phyloP scores from a whole-genome alignment of 2,888 invertebrate species.

The Ectropis crepuscularia region DNA sequence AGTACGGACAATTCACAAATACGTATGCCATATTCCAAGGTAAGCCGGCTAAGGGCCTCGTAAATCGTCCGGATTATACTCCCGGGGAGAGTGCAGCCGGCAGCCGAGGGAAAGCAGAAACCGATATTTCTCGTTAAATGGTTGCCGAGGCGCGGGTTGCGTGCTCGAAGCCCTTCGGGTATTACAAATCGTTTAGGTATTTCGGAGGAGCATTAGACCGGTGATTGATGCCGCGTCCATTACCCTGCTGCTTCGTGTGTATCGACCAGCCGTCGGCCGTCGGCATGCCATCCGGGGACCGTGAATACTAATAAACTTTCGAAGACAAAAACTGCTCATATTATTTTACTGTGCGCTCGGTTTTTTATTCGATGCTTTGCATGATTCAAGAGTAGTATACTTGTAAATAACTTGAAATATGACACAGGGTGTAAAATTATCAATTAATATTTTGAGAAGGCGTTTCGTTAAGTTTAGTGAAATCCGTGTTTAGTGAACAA shows the following conservation, averaged over 20 bases:
- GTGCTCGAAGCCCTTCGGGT: slow-evolving; percentile 50
- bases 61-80: no score
- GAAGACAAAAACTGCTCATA: slow-evolving; percentile 18
- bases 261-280: slow-evolving; percentile 9
- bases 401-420: no score
- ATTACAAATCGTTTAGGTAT: slow-evolving; percentile 49
- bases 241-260: slow-evolving; percentile 41
- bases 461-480: no score
- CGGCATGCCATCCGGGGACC: slow-evolving; percentile 24
- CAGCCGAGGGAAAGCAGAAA: slow-evolving; percentile 5
- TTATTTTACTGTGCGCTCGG: not conserved
- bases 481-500: no score
- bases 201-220: slow-evolving; percentile 43
- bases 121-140: slow-evolving; percentile 43
- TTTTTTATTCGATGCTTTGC: slow-evolving; percentile 8
- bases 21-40: no score
- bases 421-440: no score
- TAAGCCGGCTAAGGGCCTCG: no score
- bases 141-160: slow-evolving; percentile 43
- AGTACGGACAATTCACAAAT: no score
- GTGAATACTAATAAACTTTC: slow-evolving; percentile 18
- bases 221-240: slow-evolving; percentile 50
- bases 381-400: not conserved
- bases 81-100: no score
- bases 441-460: no score